Base-by-base conservation (phyloP, 2,888 invertebrate species). In the Eilema sororculum region DNA sequence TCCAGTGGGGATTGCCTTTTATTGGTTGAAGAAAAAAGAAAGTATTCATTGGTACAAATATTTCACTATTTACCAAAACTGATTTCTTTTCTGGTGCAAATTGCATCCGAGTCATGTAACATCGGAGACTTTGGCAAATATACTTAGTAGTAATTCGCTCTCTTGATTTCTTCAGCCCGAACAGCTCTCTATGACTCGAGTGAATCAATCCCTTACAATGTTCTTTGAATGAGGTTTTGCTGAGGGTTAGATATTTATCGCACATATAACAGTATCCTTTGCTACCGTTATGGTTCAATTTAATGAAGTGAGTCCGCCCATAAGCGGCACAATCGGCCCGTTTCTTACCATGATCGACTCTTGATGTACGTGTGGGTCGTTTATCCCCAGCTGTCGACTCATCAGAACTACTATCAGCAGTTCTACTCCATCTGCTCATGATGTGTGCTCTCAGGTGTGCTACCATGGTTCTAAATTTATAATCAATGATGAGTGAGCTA, bases 231-330 rank as follows among this genome's bases (percentile, higher is more conserved):
- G 84, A 73, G 6, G 76, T 83, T 6, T 85, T 87, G 63, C 86
- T 79, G 2, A 86, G 86, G 0, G 87, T 85, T 8, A 92, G 67
- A 24, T 77, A 79, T n/a, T 78, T 80, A 46, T 88, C 82, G 72
- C 93, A 93, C 10, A 92, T 13, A 0, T 69, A 77, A 66, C 93
- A 93, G 70, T 86, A 90, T 0, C 89, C 91, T 68, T 84, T 86
- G 58, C 85, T 82, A 0, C 90, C 92, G 0, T 88, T 89, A 28
- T 79, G 74, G 67, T 89, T 90, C n/a, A 92, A 71, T 77, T 86
- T 91, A 6, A 93, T 90, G 56, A 71, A 84, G 68, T 90, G 80
- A 9, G 78, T 71, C 72, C 77, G 87, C 2, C 91, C 92, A 79
- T 84, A 93, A 56, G 79, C 73, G 2, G 89, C 84, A 12, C 90